A percentile compares a stretch with the other conserved stretches of the same genome.
These are phyloP conservation scores for Euthynnus affinis DNA, from an alignment of 2,797 vertebrate genomes.

Conservation along the genomic window DNA sequence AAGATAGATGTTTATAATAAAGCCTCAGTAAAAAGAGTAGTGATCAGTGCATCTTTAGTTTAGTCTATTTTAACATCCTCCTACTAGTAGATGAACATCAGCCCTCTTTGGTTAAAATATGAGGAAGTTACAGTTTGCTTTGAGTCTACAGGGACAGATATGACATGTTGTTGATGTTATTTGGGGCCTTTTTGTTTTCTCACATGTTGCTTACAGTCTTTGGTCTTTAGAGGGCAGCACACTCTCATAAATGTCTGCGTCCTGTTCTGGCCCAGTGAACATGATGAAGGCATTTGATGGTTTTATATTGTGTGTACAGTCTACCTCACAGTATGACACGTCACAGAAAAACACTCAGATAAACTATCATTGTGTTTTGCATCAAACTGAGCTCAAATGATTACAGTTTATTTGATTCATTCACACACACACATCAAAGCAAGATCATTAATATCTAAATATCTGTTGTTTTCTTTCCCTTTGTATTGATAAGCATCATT, in stretches of 20 bases:
- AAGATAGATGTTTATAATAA: too few species aligned
- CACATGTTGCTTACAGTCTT: constrained; percentile 5
- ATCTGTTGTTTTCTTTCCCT: not conserved
- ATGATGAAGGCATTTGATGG: not conserved
- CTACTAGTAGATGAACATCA: not conserved
- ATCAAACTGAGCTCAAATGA: not conserved
- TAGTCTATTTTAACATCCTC: too few species aligned
- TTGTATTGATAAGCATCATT: not conserved
- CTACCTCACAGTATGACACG: too few species aligned
- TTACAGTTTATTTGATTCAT: not conserved
- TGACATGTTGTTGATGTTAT: too few species aligned
- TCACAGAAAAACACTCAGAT: not conserved
- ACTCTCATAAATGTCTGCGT: constrained; percentile 8
- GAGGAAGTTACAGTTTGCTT: not conserved
- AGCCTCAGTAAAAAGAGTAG: too few species aligned
- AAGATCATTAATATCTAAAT: not conserved
- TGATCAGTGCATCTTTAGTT: too few species aligned
- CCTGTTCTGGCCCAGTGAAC: not conserved
- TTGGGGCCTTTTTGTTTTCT: not conserved
- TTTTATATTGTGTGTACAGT: not conserved
- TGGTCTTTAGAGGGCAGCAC: constrained; percentile 65
- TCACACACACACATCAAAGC: not conserved
- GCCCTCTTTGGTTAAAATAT: not conserved
- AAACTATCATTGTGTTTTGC: not conserved
- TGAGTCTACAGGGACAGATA: not conserved